Conservation (phyloP, 2,888 invertebrate species). For the Ernsta delagoae region DNA sequence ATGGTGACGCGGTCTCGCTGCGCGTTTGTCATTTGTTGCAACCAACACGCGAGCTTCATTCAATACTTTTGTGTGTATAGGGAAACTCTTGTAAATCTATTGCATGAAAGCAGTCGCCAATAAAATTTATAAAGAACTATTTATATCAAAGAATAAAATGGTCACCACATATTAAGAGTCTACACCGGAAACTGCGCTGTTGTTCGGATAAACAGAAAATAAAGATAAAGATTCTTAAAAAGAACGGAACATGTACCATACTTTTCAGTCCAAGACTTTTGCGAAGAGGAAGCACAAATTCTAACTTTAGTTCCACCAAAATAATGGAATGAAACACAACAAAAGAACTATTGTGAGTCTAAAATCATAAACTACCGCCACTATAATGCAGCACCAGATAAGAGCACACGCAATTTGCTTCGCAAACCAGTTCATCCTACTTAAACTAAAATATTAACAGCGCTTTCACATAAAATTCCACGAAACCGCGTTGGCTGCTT, state of each 20-base stretch:
- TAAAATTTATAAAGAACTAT: too few relatives aligned
- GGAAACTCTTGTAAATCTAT: not conserved
- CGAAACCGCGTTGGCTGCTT: constrained; percentile 50
- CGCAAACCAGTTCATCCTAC: constrained; percentile 23
- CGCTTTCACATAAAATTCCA: constrained; percentile 33
- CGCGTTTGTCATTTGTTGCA: constrained; percentile 59
- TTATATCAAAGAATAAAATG: too few relatives aligned
- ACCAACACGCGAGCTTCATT: constrained; percentile 4
- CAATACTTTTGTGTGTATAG: constrained; percentile 2
- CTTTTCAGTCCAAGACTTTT: too few relatives aligned
- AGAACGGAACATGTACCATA: too few relatives aligned
- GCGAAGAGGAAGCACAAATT: not conserved
- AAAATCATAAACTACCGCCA: constrained; percentile 19
- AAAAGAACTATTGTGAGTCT: constrained; percentile 3
- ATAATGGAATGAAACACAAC: constrained; percentile 6
- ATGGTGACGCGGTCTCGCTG: constrained; percentile 55
- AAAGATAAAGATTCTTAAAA: too few relatives aligned
- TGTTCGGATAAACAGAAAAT: too few relatives aligned
- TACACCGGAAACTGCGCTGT: too few relatives aligned
- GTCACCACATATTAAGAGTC: too few relatives aligned
- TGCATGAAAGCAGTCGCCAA: not conserved
- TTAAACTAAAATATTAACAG: constrained; percentile 34
- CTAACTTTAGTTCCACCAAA: not conserved
- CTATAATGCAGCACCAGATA: constrained; percentile 24
- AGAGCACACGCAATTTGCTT: constrained; percentile 25